Conservation (phyloP, 2,888 invertebrate genomes). For the Tachina fera region DNA sequence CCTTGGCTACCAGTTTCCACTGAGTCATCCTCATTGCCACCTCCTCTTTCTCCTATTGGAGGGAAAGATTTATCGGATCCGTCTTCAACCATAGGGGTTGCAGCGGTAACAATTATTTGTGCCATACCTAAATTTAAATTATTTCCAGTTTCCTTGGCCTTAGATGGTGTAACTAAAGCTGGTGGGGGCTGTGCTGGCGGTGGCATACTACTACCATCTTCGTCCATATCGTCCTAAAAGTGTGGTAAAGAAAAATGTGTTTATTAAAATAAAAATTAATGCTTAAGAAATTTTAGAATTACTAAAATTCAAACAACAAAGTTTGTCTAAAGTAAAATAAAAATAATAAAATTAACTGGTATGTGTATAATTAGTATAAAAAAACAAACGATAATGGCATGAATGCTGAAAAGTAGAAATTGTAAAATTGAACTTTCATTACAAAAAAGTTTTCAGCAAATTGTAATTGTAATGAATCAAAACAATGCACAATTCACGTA, state of each 20-base stretch:
- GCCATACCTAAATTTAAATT: constrained; percentile 91
- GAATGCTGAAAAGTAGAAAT: too few species aligned
- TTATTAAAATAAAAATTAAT: neutral
- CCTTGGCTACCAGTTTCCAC: constrained; percentile 56
- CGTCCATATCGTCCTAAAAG: constrained; percentile 79
- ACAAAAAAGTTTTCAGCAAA: too few species aligned
- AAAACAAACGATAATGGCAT: too few species aligned
- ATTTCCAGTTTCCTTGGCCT: constrained; percentile 78
- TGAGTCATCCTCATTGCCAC: constrained; percentile 51
- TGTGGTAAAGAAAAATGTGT: neutral
- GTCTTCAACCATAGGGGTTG: constrained; percentile 95
- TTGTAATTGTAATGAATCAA: too few species aligned
- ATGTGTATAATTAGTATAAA: too few species aligned
- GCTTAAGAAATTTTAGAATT: neutral
- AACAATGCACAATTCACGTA: too few species aligned
- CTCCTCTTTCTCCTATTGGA: constrained; percentile 83
- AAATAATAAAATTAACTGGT: too few species aligned
- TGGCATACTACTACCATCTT: constrained; percentile 77
- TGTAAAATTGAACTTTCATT: too few species aligned
- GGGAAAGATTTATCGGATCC: constrained; percentile 90
- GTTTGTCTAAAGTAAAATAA: too few species aligned
- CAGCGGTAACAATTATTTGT: constrained; percentile 96
- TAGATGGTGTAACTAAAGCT: constrained; percentile 65
- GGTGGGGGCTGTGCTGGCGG: constrained; percentile 79
- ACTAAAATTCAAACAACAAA: too few species aligned